Conservation (phyloP, 2,113 vertebrate genomes). For the Ibidorhyncha struthersii region DNA sequence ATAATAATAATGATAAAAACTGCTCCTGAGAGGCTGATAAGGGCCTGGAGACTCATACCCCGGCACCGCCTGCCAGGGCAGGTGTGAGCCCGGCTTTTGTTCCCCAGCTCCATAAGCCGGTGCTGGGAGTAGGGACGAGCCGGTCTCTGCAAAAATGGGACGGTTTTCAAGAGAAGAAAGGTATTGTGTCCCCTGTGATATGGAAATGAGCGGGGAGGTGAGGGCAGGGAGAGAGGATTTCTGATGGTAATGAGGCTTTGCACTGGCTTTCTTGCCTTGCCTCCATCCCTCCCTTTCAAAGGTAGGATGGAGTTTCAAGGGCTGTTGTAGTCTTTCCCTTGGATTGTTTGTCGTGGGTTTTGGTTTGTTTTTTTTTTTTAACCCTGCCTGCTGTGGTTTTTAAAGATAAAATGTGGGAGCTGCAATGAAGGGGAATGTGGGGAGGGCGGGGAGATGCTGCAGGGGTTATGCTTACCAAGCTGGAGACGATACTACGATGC, state of each 20-base stretch:
- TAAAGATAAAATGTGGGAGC: neutral
- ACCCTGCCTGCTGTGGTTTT: neutral
- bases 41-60: neutral
- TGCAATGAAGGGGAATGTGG: neutral
- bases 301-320: neutral
- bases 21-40: neutral
- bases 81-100: neutral
- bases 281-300: constrained; percentile 4
- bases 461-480: neutral
- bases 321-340: constrained; percentile 14
- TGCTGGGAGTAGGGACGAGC: neutral
- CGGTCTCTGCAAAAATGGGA: neutral
- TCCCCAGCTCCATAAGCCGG: neutral
- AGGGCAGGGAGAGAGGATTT: constrained; percentile 39
- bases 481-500: neutral
- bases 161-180: constrained; percentile 32
- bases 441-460: neutral
- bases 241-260: constrained; percentile 59
- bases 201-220: constrained; percentile 14
- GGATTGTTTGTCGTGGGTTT: neutral
- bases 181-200: constrained; percentile 52
- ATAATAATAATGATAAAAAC: constrained; percentile 19
- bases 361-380: neutral
- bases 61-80: neutral
- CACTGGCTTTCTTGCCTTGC: neutral